Evolutionary conservation across 2,113 vertebrate species (phyloP), one percentile per base, ranked within the genome.

Genomic region (Oncorhynchus gorbuscha): DNA sequence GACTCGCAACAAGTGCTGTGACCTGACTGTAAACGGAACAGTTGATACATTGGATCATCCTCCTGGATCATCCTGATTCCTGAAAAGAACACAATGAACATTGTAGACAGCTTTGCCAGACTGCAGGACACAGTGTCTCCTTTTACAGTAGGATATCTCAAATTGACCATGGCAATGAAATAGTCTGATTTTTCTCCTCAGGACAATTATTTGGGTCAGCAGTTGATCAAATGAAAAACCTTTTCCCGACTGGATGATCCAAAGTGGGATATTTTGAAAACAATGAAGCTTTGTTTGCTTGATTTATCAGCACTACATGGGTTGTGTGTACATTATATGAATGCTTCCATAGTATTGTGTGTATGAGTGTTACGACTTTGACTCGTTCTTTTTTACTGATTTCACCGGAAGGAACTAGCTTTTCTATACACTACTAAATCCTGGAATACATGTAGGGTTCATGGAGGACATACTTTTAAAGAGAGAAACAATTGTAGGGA

Each of bases 221-320:
- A 39, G 58, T 76, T 48, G 68, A 61, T 32, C 32, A 74, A 75
- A 68, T n/a, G 74, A 70, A 4, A 8, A 20, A 87, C 77, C 79
- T 77, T 69, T 80, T 85, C 5, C 32, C 79, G 72, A 48, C 78
- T 77, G 78, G 69, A 85, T 81, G 64, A 78, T 51, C 69, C 79
- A 66, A 20, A 58, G 69, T 73, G 48, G 70, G 83, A 68, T 71
- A 69, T 79, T 69, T 65, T 1, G 11, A 32, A 69, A 71, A 32
- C 61, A 24, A 71, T 51, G 65, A 83, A 71, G 66, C 13, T 11
- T 26, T 20, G 75, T 75, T 81, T 71, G 39, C 72, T n/a, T 73
- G 70, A 74, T 77, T 72, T 24, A 76, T 7, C 82, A 69, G 72
- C 87, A 89, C 86, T 87, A 86, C 89, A 90, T 91, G 88, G 79